Conservation (phyloP, 2,888 invertebrate genomes). For the Leptopilina drosophilae region DNA sequence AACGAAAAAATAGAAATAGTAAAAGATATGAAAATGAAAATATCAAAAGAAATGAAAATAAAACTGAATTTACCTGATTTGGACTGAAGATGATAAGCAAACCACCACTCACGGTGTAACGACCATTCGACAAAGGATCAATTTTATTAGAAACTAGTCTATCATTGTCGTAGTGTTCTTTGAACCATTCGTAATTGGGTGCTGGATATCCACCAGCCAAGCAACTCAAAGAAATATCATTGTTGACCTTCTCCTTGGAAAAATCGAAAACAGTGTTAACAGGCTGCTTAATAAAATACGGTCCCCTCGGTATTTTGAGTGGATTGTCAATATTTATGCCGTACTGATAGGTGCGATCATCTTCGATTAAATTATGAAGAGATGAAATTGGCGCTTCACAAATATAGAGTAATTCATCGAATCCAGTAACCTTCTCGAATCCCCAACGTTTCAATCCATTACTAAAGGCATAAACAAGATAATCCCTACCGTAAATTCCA, state of each 20-base stretch:
- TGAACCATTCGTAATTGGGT: constrained; percentile 93
- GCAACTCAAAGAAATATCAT: constrained; percentile 89
- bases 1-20: constrained; percentile 11
- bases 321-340: constrained; percentile 90
- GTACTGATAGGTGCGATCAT: constrained; percentile 90
- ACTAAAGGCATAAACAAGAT: constrained; percentile 84
- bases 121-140: constrained; percentile 85
- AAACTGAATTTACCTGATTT: constrained; percentile 78
- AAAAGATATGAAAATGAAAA: constrained; percentile 51
- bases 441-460: constrained; percentile 88
- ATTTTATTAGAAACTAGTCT: constrained; percentile 85
- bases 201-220: constrained; percentile 92
- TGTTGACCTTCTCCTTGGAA: constrained; percentile 82
- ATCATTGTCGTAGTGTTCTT: constrained; percentile 91
- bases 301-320: constrained; percentile 90
- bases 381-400: constrained; percentile 91
- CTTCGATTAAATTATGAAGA: constrained; percentile 84
- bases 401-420: constrained; percentile 88
- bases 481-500: constrained; percentile 81
- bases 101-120: constrained; percentile 94
- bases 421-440: constrained; percentile 87
- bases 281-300: constrained; percentile 92
- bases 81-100: constrained; percentile 92
- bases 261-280: constrained; percentile 90
- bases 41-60: constrained; percentile 38